Evolutionary conservation across 2,888 invertebrate species (phyloP).

Genomic region (Invenusta paracnida): DNA sequence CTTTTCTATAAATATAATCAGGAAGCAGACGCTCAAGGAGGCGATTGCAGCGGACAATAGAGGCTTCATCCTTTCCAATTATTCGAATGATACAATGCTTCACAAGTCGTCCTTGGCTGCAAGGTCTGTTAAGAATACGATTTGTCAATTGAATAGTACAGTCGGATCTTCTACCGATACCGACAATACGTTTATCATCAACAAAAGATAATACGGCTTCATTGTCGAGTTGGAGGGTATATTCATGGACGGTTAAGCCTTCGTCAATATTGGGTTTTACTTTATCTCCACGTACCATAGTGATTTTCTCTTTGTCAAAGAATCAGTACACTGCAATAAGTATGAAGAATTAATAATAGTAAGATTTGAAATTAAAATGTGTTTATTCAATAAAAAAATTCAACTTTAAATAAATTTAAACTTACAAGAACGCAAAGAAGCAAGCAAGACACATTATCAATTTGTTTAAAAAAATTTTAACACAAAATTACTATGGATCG

Average conservation of each 20-base stretch:
- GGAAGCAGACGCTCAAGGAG: neutral
- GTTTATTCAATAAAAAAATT: too few relatives aligned
- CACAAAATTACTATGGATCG: too few relatives aligned
- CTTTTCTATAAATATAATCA: constrained; percentile 2
- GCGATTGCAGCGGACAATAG: neutral
- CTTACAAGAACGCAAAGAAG: too few relatives aligned
- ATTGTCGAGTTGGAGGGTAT: neutral
- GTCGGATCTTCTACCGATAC: neutral
- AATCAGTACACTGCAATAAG: too few relatives aligned
- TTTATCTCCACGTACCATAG: too few relatives aligned
- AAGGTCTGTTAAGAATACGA: neutral
- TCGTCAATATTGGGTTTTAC: too few relatives aligned
- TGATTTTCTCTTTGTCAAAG: too few relatives aligned
- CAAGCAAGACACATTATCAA: too few relatives aligned
- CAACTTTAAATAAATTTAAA: too few relatives aligned
- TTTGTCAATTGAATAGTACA: constrained; percentile 17
- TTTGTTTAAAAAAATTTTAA: too few relatives aligned
- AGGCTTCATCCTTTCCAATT: neutral
- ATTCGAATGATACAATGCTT: constrained; percentile 15
- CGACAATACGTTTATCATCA: neutral
- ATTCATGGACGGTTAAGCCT: neutral
- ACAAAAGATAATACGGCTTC: constrained; percentile 3
- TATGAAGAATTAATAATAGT: too few relatives aligned
- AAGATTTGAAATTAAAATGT: too few relatives aligned
- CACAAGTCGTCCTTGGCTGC: neutral